These are phyloP conservation scores for Chiridota heheva DNA, from an alignment of 35 echinoderm and acorn worm species.

Conservation along the genomic window DNA sequence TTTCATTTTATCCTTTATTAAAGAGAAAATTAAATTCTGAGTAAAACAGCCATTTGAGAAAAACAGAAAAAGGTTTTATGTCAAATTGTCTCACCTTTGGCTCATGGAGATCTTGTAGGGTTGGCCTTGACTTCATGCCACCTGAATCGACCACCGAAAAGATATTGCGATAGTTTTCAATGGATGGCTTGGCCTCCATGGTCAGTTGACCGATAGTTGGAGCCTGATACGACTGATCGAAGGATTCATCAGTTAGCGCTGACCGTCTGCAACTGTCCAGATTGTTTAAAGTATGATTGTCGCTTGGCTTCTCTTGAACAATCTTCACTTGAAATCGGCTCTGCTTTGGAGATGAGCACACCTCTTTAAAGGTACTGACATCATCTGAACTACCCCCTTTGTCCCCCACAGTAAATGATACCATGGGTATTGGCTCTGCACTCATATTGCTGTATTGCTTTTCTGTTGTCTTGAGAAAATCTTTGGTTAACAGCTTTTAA, in stretches of 20 bases:
- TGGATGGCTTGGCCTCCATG: conserved; percentile 61
- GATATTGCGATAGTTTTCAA: conserved; percentile 76
- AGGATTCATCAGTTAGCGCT: conserved; percentile 3
- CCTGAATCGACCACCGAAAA: conserved; percentile 41
- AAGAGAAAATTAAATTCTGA: no score
- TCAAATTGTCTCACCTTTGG: conserved; percentile 73
- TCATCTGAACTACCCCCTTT: no score
- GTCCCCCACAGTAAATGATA: no score
- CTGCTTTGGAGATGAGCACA: conserved; percentile 25
- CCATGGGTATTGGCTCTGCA: no score
- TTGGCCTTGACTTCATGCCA: conserved; percentile 64
- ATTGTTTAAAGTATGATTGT: conserved; percentile 2
- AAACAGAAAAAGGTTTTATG: no score
- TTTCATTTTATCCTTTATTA: no score
- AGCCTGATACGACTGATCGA: conserved; percentile 50
- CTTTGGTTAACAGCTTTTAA: no score
- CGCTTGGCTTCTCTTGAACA: conserved; percentile 58
- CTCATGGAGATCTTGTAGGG: conserved; percentile 76
- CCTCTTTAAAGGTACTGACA: no score
- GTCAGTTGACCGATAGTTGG: conserved; percentile 70
- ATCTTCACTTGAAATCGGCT: conserved; percentile 75
- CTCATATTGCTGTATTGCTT: no score
- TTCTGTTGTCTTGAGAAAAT: no score
- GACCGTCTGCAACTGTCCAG: not conserved
- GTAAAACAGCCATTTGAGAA: no score